Evolutionary conservation across 2,113 vertebrate genomes (phyloP).

Genomic region (Ardeotis arabs): DNA sequence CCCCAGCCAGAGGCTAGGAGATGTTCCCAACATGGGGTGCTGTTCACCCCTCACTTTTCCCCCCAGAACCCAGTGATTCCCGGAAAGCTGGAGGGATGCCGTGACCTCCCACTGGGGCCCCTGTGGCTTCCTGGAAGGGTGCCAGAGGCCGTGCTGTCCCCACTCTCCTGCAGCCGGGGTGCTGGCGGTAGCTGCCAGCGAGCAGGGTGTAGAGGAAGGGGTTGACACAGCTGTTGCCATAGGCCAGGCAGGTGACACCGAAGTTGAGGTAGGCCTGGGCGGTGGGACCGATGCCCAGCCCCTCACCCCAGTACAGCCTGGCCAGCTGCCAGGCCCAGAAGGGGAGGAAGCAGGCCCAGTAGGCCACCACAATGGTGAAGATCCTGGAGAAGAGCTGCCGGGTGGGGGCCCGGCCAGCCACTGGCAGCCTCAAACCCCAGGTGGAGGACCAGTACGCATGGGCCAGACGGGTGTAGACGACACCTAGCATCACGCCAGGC

Average conservation of each 20-base stretch:
- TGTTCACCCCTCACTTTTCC: background rate
- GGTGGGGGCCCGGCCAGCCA: conserved; percentile 39
- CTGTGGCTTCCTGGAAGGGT: background rate
- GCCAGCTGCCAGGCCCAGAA: conserved; percentile 90
- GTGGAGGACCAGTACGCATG: conserved; percentile 52
- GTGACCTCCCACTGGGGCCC: background rate
- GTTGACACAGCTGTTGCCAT: conserved; percentile 87
- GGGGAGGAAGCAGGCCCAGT: conserved; percentile 88
- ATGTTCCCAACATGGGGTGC: background rate
- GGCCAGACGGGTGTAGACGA: conserved; percentile 74
- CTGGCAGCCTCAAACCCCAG: background rate
- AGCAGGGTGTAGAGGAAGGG: conserved; percentile 86
- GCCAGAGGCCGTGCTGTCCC: accelerated
- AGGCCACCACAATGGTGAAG: conserved; percentile 79
- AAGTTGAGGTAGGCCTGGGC: conserved; percentile 85
- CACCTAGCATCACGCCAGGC: conserved; percentile 76
- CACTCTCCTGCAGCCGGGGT: background rate
- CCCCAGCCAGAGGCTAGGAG: background rate
- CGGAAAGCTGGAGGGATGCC: background rate
- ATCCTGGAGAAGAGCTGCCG: conserved; percentile 78
- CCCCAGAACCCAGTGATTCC: background rate
- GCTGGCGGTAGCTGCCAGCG: conserved; percentile 73
- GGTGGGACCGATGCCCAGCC: conserved; percentile 68
- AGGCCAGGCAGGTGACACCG: conserved; percentile 85
- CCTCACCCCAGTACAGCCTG: conserved; percentile 70